These are phyloP conservation scores for Eurois occulta DNA, from an alignment of 2,888 invertebrate genomes.

Conservation along the genomic window DNA sequence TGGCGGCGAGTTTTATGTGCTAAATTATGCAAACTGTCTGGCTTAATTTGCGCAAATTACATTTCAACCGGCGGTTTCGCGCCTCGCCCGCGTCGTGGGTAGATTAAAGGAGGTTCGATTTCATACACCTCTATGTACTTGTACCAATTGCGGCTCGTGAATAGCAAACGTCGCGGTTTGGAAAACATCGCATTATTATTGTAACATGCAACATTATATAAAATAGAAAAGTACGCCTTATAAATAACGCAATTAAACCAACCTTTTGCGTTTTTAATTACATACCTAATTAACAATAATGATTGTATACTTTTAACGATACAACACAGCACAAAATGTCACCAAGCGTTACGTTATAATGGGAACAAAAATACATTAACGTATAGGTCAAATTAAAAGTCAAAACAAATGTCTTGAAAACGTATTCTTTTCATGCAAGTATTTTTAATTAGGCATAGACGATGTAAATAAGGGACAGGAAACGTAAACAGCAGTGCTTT, in stretches of 20 bases:
- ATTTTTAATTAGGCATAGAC: conserved; percentile 53
- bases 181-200: conserved; percentile 5
- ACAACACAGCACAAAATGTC: conserved; percentile 25
- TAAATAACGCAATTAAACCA: conserved; percentile 7
- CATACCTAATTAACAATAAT: conserved; percentile 23
- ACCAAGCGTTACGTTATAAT: conserved; percentile 9
- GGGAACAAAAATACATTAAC: conserved; percentile 26
- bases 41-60: conserved; percentile 78
- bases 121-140: conserved; percentile 50
- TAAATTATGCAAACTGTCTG: conserved; percentile 78
- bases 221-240: background rate
- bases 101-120: conserved; percentile 60
- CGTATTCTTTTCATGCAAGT: conserved; percentile 45
- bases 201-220: background rate
- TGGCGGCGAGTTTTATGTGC: conserved; percentile 74
- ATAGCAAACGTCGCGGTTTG: conserved; percentile 15
- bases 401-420: conserved; percentile 33
- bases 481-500: conserved; percentile 58
- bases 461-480: conserved; percentile 49
- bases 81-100: conserved; percentile 48
- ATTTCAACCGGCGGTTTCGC: conserved; percentile 69
- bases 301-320: conserved; percentile 18
- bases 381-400: conserved; percentile 20
- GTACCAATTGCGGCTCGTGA: conserved; percentile 23
- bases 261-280: conserved; percentile 26